Evolutionary conservation across 2,888 invertebrate species (phyloP), one percentile per base, ranked within the genome.

Genomic region (Beris morrisii): DNA sequence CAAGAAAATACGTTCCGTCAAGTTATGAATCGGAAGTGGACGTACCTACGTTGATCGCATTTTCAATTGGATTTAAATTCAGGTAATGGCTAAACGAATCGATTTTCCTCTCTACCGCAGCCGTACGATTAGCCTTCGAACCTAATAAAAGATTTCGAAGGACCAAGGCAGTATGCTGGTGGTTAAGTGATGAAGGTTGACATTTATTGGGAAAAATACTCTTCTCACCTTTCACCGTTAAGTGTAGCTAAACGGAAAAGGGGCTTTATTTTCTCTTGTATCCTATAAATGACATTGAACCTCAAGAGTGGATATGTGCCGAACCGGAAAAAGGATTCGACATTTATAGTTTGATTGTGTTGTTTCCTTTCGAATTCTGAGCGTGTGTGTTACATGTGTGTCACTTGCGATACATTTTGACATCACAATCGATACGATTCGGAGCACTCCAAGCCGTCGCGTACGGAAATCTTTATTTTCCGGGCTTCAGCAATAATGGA

Each of bases 191-290:
- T 52, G 61, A 50, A 61, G 61, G 61, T 61, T 61, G 61, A 61
- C 61, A 61, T 61, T 61, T 61, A 61, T 61, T 50, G 50, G 59
- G 59, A 61, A 61, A 61, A 50, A 61, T 61, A 61, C 61, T 61
- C 50, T 61, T 61, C 61, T 61, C 61, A 52, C 61, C 52, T 61
- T 61, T 52, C 61, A 61, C 50, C 28, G 61, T 50, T 50, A 38
- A 61, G 50, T 59, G 58, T 43, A 46, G 30, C 48, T 45, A 38
- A 48, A 56, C 32, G 43, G 13, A 11, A 43, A 56, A 56, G 7
- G 43, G 55, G 43, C 13, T 13, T 38, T 38, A 38, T 38, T 38
- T 38, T 38, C 38, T 5, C 7, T 9, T 38, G 38, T 7, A 38
- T 38, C 38, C 38, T 38, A 38, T 5, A 38, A 38, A 38, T 38